These are phyloP conservation scores for Lasioglossum albipes DNA, from an alignment of 1,140 invertebrate genomes.

Conservation along the genomic window DNA sequence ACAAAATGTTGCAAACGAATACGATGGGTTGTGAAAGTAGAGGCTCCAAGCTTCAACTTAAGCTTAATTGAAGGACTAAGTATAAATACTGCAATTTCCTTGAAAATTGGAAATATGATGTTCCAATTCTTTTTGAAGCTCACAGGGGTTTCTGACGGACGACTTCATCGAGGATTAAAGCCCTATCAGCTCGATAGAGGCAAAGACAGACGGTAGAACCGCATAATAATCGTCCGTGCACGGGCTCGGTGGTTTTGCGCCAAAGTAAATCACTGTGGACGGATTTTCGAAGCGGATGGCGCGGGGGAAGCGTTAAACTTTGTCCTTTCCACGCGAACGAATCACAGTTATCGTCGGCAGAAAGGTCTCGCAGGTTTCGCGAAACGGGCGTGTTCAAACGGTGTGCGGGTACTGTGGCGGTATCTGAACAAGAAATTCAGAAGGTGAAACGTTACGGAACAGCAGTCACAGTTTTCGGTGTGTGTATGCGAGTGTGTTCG, in stretches of 20 bases:
- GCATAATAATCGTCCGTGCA: background rate
- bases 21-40: too few species aligned
- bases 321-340: slow-evolving; percentile 26
- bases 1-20: too few species aligned
- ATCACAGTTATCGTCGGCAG: slow-evolving; percentile 4
- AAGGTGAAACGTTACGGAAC: slow-evolving; percentile 23
- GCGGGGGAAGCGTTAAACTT: slow-evolving; percentile 28
- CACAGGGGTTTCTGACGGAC: too few species aligned
- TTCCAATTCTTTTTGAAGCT: too few species aligned
- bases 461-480: background rate
- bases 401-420: background rate
- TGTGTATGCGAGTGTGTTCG: background rate
- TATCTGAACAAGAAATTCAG: slow-evolving; percentile 37
- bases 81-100: too few species aligned
- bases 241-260: background rate
- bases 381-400: slow-evolving; percentile 21
- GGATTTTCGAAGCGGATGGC: slow-evolving; percentile 8
- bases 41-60: too few species aligned
- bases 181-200: too few species aligned
- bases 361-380: slow-evolving; percentile 8
- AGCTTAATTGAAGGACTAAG: too few species aligned
- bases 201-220: too few species aligned
- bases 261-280: slow-evolving; percentile 19
- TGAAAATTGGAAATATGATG: too few species aligned
- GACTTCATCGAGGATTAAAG: too few species aligned